Base-by-base conservation (phyloP, 2,113 vertebrate species). In the Platysternon megacephalum region DNA sequence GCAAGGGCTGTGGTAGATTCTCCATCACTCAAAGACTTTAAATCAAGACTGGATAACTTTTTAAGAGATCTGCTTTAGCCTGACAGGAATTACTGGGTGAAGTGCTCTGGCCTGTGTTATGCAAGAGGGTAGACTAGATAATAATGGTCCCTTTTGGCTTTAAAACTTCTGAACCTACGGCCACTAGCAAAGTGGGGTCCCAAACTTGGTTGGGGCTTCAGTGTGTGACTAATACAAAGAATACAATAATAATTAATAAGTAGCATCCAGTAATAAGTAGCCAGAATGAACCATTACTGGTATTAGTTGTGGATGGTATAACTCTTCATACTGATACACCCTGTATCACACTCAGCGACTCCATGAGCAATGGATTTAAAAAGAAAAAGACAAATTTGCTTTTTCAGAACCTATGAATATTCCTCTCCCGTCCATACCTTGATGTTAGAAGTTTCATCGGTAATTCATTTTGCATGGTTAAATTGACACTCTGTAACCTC, bases 401-500 rank as follows among this genome's bases (percentile, higher is more conserved):
- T 46, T 55, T 55, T 44, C 76, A 22, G 56, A 79, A 49, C 22
- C 35, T 8, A 49, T 1, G 5, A 91, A 29, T 0, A 0, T 61
- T 26, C 61, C 61, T 84, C 89, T 56, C 48, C 88, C 9, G 21
- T 3, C 51, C 0, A 0, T 6, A 11, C 11, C 55, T 85, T 6
- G 0, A 48, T 35, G 79, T 89, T 28, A 87, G 48, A n/a, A 87
- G 72, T 44, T 91, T 55, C 29, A 0, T 72, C 82, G 79, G 79
- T 91, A 93, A 94, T 94, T 95, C 22, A 0, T 87, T 97, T 95
- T 92, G 87, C 89, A 44, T 88, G 79, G 91, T 95, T 95, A 96
- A 82, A 58, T 88, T 93, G 95, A 93, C 95, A 91, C 92, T 88
- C 88, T 94, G 95, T 95, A 97, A 94, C 91, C 95, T 87, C 89